These are phyloP conservation scores for Zophobas morio DNA, from an alignment of 1,140 invertebrate genomes.

Conservation along the genomic window DNA sequence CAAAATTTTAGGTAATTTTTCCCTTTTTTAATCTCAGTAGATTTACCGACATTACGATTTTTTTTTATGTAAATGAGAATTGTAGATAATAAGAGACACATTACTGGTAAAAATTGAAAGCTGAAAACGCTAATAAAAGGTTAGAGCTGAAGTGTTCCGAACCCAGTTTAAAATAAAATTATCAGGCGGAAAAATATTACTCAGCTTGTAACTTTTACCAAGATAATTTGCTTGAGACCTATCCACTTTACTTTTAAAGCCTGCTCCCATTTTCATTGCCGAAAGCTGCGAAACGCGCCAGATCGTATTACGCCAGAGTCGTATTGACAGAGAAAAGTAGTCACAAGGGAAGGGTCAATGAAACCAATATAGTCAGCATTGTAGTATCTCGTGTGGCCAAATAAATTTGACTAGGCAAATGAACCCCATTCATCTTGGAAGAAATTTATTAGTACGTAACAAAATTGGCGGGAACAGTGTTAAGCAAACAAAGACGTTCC, in stretches of 20 bases:
- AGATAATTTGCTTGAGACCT: no score
- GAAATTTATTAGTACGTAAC: not conserved
- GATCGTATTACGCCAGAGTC: not conserved
- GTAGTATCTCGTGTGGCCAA: not conserved
- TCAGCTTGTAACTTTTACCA: no score
- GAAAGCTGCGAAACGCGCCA: not conserved
- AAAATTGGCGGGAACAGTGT: not conserved
- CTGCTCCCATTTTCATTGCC: not conserved
- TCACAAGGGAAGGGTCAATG: constrained; percentile 14
- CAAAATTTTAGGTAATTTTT: no score
- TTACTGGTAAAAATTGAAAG: no score
- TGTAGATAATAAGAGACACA: no score
- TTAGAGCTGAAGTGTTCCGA: no score
- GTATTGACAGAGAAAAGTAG: not conserved
- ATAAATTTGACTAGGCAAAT: not conserved
- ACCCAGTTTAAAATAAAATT: no score
- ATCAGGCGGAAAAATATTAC: no score
- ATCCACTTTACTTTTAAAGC: not conserved
- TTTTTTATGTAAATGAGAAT: no score
- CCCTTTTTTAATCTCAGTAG: no score
- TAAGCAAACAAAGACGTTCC: not conserved
- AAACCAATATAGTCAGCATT: not conserved
- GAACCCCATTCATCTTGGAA: not conserved
- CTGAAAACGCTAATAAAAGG: no score
- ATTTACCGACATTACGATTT: no score